phyloP scores from a whole-genome alignment of 2,797 vertebrate genomes.

The Smutsia gigantea region DNA sequence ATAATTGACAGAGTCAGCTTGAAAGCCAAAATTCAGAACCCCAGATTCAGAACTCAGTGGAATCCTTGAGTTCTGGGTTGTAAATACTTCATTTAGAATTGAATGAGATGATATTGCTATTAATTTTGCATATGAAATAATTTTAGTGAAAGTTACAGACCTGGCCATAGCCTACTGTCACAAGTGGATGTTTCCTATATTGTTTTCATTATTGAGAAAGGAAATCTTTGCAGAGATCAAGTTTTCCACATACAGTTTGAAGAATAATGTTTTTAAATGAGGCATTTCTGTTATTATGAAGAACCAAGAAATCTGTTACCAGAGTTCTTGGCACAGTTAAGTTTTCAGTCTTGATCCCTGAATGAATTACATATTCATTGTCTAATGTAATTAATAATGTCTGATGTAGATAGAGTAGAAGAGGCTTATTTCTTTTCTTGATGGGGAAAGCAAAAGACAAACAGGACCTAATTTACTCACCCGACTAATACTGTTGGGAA shows the following conservation, averaged over 20 bases:
- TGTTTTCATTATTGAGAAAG: conserved; percentile 3
- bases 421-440: conserved; percentile 48
- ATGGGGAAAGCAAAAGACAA: conserved; percentile 58
- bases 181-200: conserved; percentile 8
- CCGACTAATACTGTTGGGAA: conserved; percentile 67
- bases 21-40: conserved; percentile 59
- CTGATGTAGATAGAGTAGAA: not conserved
- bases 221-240: conserved; percentile 32
- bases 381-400: not conserved
- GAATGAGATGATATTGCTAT: not conserved
- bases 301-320: not conserved
- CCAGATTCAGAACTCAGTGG: not conserved
- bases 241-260: not conserved
- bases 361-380: conserved; percentile 43
- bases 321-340: not conserved
- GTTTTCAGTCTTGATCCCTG: not conserved
- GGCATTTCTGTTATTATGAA: conserved; percentile 21
- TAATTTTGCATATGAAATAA: conserved; percentile 1
- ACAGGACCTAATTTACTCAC: conserved; percentile 62
- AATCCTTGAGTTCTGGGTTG: conserved; percentile 25
- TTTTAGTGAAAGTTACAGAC: conserved; percentile 28
- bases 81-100: conserved; percentile 51
- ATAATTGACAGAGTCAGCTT: conserved; percentile 69
- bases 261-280: conserved; percentile 32
- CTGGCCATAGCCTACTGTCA: not conserved